Conservation (phyloP, 2,113 vertebrate species). For the Haemorhous mexicanus region DNA sequence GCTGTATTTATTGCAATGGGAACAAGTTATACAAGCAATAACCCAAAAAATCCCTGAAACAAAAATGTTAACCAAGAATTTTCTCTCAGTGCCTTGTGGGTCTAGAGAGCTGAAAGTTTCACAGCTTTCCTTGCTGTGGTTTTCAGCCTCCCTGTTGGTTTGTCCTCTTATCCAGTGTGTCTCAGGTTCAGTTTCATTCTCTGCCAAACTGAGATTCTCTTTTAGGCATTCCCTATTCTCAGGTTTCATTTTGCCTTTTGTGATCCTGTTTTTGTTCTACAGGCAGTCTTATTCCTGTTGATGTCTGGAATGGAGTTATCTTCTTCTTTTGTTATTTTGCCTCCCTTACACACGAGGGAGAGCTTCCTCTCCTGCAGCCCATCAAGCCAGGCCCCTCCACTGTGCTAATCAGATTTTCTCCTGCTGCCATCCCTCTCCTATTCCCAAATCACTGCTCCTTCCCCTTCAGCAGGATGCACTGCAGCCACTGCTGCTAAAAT, state of each 20-base stretch:
- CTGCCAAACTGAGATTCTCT: neutral
- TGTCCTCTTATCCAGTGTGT: neutral
- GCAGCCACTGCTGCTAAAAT: neutral
- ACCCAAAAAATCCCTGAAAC: neutral
- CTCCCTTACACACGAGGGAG: neutral
- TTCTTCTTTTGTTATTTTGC: neutral
- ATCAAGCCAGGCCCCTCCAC: neutral
- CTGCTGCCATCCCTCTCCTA: neutral
- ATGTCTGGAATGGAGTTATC: neutral
- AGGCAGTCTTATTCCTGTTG: neutral
- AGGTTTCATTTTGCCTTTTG: neutral
- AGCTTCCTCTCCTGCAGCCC: neutral
- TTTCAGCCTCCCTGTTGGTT: neutral
- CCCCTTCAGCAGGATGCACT: neutral
- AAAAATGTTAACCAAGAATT: neutral
- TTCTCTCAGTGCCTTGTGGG: neutral
- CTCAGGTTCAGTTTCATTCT: neutral
- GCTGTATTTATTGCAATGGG: neutral
- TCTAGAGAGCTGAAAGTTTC: neutral
- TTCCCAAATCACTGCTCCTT: neutral
- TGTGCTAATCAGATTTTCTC: neutral
- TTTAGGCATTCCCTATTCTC: neutral
- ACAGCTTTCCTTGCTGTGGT: neutral
- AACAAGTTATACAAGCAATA: neutral
- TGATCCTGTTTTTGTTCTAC: neutral